Percentiles rank a stretch among this genome's conserved stretches.
These are phyloP conservation scores for Rhagium mordax DNA, from an alignment of 2,888 invertebrate species.

Conservation along the genomic window DNA sequence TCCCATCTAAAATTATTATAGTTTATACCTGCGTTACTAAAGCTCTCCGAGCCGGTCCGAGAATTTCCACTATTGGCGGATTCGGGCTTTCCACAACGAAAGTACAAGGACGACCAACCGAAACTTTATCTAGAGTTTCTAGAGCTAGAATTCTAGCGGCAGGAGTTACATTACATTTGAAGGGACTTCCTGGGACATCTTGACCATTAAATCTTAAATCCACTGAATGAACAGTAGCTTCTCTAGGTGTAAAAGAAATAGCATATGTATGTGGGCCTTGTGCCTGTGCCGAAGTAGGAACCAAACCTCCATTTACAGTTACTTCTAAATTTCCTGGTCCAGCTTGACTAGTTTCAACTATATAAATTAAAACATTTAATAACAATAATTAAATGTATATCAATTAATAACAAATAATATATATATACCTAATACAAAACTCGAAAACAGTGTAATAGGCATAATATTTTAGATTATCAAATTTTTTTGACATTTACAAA, in stretches of 20 bases:
- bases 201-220: slow-evolving; percentile 97
- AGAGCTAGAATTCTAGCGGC: slow-evolving; percentile 88
- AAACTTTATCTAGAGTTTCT: slow-evolving; percentile 91
- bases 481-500: no score
- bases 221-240: slow-evolving; percentile 92
- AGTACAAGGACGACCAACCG: slow-evolving; percentile 86
- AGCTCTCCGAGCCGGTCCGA: slow-evolving; percentile 81
- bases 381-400: background rate
- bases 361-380: slow-evolving; percentile 5
- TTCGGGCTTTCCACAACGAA: slow-evolving; percentile 91
- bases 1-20: no score
- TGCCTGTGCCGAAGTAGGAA: slow-evolving; percentile 96
- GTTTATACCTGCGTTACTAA: slow-evolving; percentile 77
- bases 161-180: slow-evolving; percentile 84
- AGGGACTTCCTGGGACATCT: slow-evolving; percentile 93
- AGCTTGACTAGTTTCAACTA: slow-evolving; percentile 97
- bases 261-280: slow-evolving; percentile 97
- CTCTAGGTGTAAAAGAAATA: slow-evolving; percentile 96
- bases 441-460: no score
- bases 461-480: no score
- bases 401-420: background rate
- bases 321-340: slow-evolving; percentile 99
- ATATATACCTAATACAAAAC: no score
- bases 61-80: slow-evolving; percentile 85
- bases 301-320: slow-evolving; percentile 97